Evolutionary conservation across 1,140 invertebrate species (phyloP), one percentile per base, ranked within the genome.

Genomic region (Stegodyphus mimosarum): DNA sequence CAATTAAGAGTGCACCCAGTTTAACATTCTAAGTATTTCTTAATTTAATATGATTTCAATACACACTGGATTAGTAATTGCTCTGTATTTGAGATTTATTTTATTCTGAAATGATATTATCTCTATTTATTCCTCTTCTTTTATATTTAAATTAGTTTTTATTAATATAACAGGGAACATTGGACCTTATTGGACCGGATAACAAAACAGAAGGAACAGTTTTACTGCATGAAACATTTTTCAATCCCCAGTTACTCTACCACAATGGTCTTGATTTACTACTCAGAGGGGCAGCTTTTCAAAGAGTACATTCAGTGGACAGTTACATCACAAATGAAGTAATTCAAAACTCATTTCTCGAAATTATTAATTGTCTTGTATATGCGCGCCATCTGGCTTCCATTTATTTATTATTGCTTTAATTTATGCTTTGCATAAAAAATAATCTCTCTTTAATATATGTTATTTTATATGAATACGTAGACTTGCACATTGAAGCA

Each of bases 231-330:
- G 95, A 98, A 89, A 96, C 96, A 4, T 99, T 99, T 92, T 99
- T 99, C 92, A 96, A 96, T 88, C 94, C 96, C 13, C 96, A 98
- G 87, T 94, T 96, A 91, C 92, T 97, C 53, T 94, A 95, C 89
- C 93, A 93, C 7, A 66, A 83, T n/a, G 69, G 72, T 17, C 70
- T 86, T 6, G 85, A 86, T 48, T 17, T 52, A 10, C 33, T 86
- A 18, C 9, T 86, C 11, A 66, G 71, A 69, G 85, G 85, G n/a
- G 77, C 72, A 9, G 52, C 72, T 10, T 17, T 48, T 10, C 85
- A 86, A 63, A 53, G 72, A 75, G 17, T 69, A 10, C 71, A 80
- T 13, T 18, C 77, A 10, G 77, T 81, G 4, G 74, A 80, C 15
- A 86, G 77, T 63, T 80, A 69, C 49, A 80, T 86, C n/a, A 52